phyloP scores from a whole-genome alignment of 2,113 vertebrate species.

The Amblyopsis rosae region DNA sequence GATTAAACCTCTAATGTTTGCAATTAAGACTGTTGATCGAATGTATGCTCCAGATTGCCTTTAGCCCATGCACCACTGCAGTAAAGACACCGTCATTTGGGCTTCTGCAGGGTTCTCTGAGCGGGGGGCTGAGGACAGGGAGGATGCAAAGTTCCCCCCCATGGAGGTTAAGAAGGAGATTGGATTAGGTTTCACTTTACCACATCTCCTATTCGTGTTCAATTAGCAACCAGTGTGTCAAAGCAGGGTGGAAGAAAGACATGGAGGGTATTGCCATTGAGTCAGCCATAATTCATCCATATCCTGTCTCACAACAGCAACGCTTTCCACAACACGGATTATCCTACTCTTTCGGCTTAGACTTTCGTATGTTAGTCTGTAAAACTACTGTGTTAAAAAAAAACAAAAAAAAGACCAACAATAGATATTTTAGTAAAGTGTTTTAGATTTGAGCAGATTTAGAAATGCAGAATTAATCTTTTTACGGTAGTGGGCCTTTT shows the following conservation, averaged over 20 bases:
- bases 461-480: slow-evolving; percentile 50
- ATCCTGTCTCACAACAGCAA: slow-evolving; percentile 19
- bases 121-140: slow-evolving; percentile 20
- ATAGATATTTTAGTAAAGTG: slow-evolving; percentile 33
- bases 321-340: background rate
- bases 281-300: slow-evolving; percentile 36
- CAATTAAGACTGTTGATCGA: slow-evolving; percentile 23
- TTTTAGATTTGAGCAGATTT: slow-evolving; percentile 35
- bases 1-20: slow-evolving; percentile 23
- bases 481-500: slow-evolving; percentile 20
- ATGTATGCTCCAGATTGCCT: slow-evolving; percentile 20
- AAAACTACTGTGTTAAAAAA: slow-evolving; percentile 9
- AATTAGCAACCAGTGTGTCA: slow-evolving; percentile 70
- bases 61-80: slow-evolving; percentile 10
- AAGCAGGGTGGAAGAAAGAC: slow-evolving; percentile 52
- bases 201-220: slow-evolving; percentile 72
- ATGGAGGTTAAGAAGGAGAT: slow-evolving; percentile 53
- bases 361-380: background rate
- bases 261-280: slow-evolving; percentile 58
- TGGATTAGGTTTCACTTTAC: slow-evolving; percentile 68
- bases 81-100: slow-evolving; percentile 55
- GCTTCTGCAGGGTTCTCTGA: slow-evolving; percentile 54
- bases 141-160: slow-evolving; percentile 1
- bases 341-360: slow-evolving; percentile 5
- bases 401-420: background rate